A percentile compares a stretch with the other conserved stretches of the same genome.
phyloP scores from a whole-genome alignment of 2,113 vertebrate species.

The Nestor notabilis region DNA sequence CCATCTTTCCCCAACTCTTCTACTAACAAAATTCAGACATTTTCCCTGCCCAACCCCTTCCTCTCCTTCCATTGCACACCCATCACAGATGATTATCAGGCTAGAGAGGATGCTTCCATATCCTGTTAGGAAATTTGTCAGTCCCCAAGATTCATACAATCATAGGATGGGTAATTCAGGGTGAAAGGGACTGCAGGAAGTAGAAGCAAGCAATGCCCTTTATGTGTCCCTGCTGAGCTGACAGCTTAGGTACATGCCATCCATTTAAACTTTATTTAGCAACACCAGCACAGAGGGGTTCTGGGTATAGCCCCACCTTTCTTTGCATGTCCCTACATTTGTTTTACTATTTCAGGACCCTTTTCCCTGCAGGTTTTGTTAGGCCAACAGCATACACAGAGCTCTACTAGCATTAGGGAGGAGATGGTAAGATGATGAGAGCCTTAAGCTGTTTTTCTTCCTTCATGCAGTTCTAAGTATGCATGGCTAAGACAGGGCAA shows the following conservation, averaged over 20 bases:
- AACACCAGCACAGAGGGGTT: background rate
- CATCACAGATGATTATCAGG: background rate
- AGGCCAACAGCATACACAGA: background rate
- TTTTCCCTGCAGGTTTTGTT: background rate
- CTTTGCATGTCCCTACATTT: background rate
- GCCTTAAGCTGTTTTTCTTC: background rate
- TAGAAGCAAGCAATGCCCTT: background rate
- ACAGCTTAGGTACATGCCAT: background rate
- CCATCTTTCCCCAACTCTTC: background rate
- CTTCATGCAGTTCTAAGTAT: background rate
- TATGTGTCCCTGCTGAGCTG: background rate
- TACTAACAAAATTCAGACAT: background rate
- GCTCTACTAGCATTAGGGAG: background rate
- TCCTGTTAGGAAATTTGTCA: accelerated
- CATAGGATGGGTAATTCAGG: background rate
- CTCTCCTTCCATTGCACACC: background rate
- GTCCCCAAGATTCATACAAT: background rate
- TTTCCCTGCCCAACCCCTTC: background rate
- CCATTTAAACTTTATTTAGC: background rate
- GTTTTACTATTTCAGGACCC: background rate
- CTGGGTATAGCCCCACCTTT: background rate
- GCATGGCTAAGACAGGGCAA: background rate
- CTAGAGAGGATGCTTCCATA: background rate
- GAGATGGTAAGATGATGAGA: background rate
- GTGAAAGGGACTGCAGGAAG: background rate